Evolutionary conservation across 2,797 vertebrate genomes (phyloP).

Genomic region (Diplodus puntazzo): DNA sequence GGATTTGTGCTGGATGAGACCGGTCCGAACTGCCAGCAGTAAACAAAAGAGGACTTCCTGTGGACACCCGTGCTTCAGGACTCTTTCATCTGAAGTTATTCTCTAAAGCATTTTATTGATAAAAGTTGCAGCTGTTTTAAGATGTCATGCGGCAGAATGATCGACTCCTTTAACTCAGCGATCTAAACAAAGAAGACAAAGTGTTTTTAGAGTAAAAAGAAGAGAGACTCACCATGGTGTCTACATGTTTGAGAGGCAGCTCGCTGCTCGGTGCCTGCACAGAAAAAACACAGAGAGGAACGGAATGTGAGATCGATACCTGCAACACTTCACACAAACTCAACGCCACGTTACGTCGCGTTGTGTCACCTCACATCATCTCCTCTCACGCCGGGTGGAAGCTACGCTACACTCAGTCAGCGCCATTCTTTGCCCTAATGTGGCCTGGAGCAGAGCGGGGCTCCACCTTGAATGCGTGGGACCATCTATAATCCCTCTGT

Average conservation of each 20-base stretch:
- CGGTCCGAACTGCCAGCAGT: background rate
- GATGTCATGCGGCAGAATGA: conserved; percentile 6
- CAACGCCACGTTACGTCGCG: background rate
- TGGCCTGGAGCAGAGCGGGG: conserved; percentile 61
- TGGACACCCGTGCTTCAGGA: background rate
- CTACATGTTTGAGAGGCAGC: conserved; percentile 90
- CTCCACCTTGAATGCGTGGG: conserved; percentile 71
- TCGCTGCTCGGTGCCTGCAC: conserved; percentile 87
- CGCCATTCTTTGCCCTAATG: conserved; percentile 77
- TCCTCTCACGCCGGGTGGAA: conserved; percentile 20
- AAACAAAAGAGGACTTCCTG: background rate
- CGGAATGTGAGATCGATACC: conserved; percentile 28
- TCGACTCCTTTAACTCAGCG: conserved; percentile 1
- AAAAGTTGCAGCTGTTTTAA: background rate
- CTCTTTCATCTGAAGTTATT: background rate
- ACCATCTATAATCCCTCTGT: conserved; percentile 79
- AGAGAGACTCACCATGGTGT: conserved; percentile 87
- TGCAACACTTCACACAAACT: conserved; percentile 5
- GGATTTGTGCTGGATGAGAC: background rate
- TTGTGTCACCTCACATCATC: conserved; percentile 2
- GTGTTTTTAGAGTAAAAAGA: background rate
- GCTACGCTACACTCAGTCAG: conserved; percentile 31
- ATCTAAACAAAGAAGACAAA: conserved; percentile 12
- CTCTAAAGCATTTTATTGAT: background rate
- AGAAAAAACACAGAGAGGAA: conserved; percentile 44